These are phyloP conservation scores for Meiosimyza platycephala DNA, from an alignment of 2,888 invertebrate species.

Conservation along the genomic window DNA sequence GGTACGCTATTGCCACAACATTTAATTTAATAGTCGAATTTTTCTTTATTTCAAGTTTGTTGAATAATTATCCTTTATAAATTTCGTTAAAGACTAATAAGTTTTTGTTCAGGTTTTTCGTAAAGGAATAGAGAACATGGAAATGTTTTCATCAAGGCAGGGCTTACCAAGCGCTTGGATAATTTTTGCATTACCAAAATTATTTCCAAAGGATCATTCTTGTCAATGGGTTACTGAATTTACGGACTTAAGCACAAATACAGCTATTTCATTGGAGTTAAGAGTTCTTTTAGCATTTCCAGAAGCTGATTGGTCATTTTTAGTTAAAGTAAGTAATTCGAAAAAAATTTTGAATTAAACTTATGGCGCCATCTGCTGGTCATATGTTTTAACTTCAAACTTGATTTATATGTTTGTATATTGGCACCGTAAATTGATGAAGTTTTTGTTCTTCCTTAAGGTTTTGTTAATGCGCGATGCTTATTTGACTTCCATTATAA, in stretches of 20 bases:
- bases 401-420: too few species aligned
- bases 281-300: slow-evolving; percentile 80
- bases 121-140: slow-evolving; percentile 71
- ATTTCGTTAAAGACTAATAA: neutral
- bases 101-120: slow-evolving; percentile 67
- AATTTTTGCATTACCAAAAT: slow-evolving; percentile 74
- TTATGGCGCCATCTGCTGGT: too few species aligned
- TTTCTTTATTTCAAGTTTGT: too few species aligned
- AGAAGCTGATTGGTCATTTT: slow-evolving; percentile 80
- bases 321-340: slow-evolving; percentile 73
- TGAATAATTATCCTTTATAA: too few species aligned
- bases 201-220: slow-evolving; percentile 69
- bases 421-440: neutral
- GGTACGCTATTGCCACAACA: too few species aligned
- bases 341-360: too few species aligned
- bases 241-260: slow-evolving; percentile 71
- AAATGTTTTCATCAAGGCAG: slow-evolving; percentile 70
- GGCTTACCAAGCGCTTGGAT: slow-evolving; percentile 77
- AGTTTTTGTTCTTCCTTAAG: slow-evolving; percentile 63
- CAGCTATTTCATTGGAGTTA: slow-evolving; percentile 77
- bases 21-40: too few species aligned
- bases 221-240: slow-evolving; percentile 65
- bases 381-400: too few species aligned
- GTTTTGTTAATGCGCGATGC: slow-evolving; percentile 80
- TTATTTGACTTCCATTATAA: slow-evolving; percentile 72